Evolutionary conservation across 53 echinoderm and acorn worm genomes (phyloP).

Genomic region (Zoroaster sp.): DNA sequence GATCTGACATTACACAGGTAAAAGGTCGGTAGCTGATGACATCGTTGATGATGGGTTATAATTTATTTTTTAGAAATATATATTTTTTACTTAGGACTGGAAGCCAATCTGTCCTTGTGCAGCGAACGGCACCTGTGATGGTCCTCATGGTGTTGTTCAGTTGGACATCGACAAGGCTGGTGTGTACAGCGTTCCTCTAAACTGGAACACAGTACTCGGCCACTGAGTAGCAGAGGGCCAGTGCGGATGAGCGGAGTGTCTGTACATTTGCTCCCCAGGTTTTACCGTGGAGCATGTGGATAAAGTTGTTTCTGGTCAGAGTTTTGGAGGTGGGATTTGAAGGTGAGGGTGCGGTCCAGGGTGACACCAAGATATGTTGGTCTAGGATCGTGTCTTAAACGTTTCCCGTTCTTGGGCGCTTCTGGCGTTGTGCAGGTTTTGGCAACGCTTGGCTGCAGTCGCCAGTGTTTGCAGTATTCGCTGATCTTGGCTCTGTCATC

Average conservation of each 20-base stretch:
- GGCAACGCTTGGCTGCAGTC: no score
- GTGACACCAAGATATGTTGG: slow-evolving; percentile 32
- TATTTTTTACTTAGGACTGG: no score
- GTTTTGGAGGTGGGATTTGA: slow-evolving; percentile 15
- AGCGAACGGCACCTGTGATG: neutral
- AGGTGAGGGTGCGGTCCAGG: slow-evolving; percentile 42
- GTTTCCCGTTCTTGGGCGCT: neutral
- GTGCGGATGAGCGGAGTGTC: neutral
- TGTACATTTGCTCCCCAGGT: slow-evolving; percentile 16
- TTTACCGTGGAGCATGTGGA: neutral
- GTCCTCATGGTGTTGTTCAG: neutral
- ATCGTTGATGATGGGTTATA: no score
- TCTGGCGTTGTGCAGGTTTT: neutral
- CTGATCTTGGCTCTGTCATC: no score
- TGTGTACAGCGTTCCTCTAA: slow-evolving; percentile 15
- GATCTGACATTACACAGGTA: slow-evolving; percentile 5
- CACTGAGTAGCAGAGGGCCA: slow-evolving; percentile 24
- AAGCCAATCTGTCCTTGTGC: neutral
- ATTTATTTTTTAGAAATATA: no score
- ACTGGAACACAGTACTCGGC: slow-evolving; percentile 49
- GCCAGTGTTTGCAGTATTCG: no score
- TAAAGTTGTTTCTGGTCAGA: slow-evolving; percentile 9
- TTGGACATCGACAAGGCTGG: neutral
- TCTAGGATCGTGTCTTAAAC: neutral
- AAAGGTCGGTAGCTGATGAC: neutral